Base-by-base conservation (phyloP, 2,797 vertebrate genomes). In the Triplophysa yarkandensis region DNA sequence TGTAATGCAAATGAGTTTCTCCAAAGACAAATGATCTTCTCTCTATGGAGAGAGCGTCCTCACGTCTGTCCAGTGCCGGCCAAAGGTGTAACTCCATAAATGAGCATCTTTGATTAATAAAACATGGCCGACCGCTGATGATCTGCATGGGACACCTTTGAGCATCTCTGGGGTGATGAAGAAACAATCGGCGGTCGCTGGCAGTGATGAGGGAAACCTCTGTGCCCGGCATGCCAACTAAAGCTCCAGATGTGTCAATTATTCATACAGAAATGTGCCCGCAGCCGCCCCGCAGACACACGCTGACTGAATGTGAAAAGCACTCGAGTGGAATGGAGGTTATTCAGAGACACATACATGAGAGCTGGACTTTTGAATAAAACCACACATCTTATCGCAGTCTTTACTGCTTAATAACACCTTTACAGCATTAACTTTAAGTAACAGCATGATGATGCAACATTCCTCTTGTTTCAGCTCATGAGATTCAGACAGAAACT, bases 1-100 rank as follows among this genome's bases (percentile, higher is more conserved):
- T 87, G 85, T 84, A 82, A 90, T 90, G 86, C 84, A 88, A 88
- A 90, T 86, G 66, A 91, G 82, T 68, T 80, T 82, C 81, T 86
- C 81, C 73, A 81, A 85, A 87, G 85, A 86, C 82, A 88, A 88
- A 88, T 86, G 78, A 86, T 71, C 81, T 65, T 43, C 60, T 78
- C 81, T 77, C 19, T 43, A 30, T 36, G 6, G 19, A 34, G 17
- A 4, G 10, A 19, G 44, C 25, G 6, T 60, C 78, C 68, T 75
- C 81, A 76, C 78, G 4, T 21, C 21, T 55, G 72, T 67, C 55
- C 57, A 55, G 66, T 66, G 1, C 55, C 55, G 68, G 70, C 50
- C 50, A 60, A 80, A 77, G 76, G 61, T 75, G 50, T 67, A 71
- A 72, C 68, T 61, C 67, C 74, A 76, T 79, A 78, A 76, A 80